Conservation (phyloP, 2,888 invertebrate species). For the Aradus depressus region DNA sequence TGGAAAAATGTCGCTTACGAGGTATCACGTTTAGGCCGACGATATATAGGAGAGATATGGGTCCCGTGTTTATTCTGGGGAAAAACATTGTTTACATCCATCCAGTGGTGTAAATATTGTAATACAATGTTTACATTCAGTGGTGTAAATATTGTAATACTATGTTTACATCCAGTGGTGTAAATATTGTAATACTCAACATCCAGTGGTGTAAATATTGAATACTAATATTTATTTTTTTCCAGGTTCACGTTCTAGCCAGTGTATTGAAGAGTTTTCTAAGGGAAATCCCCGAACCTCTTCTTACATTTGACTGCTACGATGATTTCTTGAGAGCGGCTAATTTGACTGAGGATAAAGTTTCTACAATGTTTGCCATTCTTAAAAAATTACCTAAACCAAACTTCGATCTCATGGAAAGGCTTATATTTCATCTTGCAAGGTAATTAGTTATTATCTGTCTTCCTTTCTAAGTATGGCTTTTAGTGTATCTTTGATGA, state of each 20-base stretch:
- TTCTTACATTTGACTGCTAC: conserved; percentile 85
- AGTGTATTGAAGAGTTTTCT: conserved; percentile 81
- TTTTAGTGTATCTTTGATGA: background rate
- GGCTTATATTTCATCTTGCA: conserved; percentile 84
- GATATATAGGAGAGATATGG: no score
- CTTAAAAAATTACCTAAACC: conserved; percentile 78
- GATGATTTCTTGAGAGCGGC: conserved; percentile 88
- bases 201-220: no score
- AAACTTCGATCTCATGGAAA: conserved; percentile 82
- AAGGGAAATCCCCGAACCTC: conserved; percentile 85
- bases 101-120: no score
- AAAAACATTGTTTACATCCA: no score
- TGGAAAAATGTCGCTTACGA: no score
- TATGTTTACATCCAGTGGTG: no score
- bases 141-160: no score
- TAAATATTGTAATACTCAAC: no score
- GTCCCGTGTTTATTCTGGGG: no score
- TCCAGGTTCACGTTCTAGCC: conserved; percentile 69
- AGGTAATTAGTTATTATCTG: conserved; percentile 36
- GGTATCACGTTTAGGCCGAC: no score
- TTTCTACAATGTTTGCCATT: conserved; percentile 74
- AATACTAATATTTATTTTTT: no score
- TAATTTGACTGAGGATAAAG: conserved; percentile 72
- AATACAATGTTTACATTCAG: no score
- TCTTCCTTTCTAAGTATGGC: background rate